Evolutionary conservation across 2,113 vertebrate species (phyloP), one percentile per base, ranked within the genome.

Genomic region (Nesoenas mayeri): DNA sequence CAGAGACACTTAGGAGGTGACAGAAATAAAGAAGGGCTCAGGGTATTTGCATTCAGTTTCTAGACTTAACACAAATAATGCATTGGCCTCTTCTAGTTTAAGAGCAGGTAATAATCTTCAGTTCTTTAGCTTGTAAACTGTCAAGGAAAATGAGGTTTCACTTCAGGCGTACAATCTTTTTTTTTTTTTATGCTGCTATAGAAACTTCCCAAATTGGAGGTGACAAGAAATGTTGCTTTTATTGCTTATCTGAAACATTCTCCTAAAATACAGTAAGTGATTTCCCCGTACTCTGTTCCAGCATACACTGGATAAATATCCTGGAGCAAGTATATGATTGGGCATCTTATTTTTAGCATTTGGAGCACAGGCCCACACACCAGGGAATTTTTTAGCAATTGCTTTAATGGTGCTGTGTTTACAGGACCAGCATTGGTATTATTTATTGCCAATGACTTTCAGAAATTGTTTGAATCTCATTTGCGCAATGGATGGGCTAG

Each of bases 391-490:
- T 86, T 94, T 85, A 92, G 70, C 74, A 86, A 94, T 93, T 91
- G 72, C 84, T 95, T 87, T 89, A 96, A 92, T 94, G 66, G 86
- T 40, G 53, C 56, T 81, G 34, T 92, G 92, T 95, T 95, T 95
- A 96, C 93, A 74, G 72, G 67, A 88, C 32, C 60, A 74, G 72
- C 42, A 47, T 48, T n/a, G 65, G 38, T 80, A 80, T 96, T 82
- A 94, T 90, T 96, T 96, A 91, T 88, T 60, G 75, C 32, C 87
- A 94, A 77, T 64, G 56, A 95, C 79, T 94, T 74, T 89, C 93
- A 95, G 88, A 93, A 96, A 95, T 94, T 88, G 89, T 94, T 93
- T 90, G 88, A 96, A 88, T 93, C 82, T 91, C 92, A 95, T 96
- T 95, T 94, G 75, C 79, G 88, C 93, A 94, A 93, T 51, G 85